Evolutionary conservation across 1,140 invertebrate genomes (phyloP), one percentile per base, ranked within the genome.

Genomic region (Eufriesea mexicana): DNA sequence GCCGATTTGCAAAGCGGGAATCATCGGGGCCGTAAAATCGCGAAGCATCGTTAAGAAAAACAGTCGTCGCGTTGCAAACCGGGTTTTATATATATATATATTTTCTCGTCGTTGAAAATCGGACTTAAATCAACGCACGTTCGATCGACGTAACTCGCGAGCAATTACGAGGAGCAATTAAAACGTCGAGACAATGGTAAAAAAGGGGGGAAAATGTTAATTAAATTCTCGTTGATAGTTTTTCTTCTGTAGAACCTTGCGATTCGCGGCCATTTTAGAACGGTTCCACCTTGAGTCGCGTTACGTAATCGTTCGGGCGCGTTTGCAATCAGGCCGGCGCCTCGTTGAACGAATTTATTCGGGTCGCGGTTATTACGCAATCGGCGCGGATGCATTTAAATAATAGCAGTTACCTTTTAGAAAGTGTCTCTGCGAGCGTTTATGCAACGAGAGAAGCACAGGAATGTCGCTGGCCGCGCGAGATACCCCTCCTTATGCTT

Each of bases 351-450:
- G 70, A 72, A 42, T 66, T 77, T 66, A 66, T 77, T 42, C 74
- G 28, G 28, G 25, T 10, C 23, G 45, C 57, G 73, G 45, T 76
- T 42, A 66, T 77, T 77, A 77, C 54, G 74, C 74, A 77, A 77
- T 54, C 16, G 28, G 47, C 20, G 20, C 45, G 61, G 66, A 76
- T 54, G 74, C 74, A 16, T 77, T 77, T 77, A 51, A 77, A 77
- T 77, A 77, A 77, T 66, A 54, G 61, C 74, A 9, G 74, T 10
- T 25, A 7, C 28, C 61, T 54, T 76, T 76, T 76, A 75, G 72
- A 75, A 75, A 75, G 72, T 25, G 45, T 49, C 55, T 18, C 23
- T 45, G 42, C 55, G 14, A 2, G n/a, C 45, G 42, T 66, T 66
- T 54, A 66, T 54, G 74, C 61, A 77, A 77, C 20, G 23, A 12